These are phyloP conservation scores for Cherax destructor DNA, from an alignment of 1,140 invertebrate species.

Conservation along the genomic window DNA sequence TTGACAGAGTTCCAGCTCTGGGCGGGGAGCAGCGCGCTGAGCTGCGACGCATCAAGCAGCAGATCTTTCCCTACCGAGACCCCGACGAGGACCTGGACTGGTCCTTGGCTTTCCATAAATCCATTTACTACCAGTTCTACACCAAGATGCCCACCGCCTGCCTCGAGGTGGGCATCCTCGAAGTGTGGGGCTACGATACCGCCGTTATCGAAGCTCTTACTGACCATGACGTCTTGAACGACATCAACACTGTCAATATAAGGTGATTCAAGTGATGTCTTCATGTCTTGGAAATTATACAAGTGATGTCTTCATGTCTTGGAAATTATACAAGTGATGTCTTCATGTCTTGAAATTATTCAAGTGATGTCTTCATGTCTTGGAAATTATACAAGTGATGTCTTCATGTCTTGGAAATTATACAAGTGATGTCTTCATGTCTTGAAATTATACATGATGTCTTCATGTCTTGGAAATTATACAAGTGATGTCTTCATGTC, in stretches of 20 bases:
- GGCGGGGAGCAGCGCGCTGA: constrained; percentile 33
- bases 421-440: not conserved
- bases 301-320: not conserved
- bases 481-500: not conserved
- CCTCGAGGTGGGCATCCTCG: constrained; percentile 81
- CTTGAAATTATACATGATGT: not conserved
- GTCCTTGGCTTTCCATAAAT: constrained; percentile 50
- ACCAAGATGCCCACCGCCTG: constrained; percentile 76
- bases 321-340: not conserved
- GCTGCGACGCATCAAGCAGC: constrained; percentile 4
- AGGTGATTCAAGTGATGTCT: constrained; percentile 73
- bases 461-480: no score
- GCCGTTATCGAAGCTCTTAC: constrained; percentile 78
- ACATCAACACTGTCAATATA: constrained; percentile 79
- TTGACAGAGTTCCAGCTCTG: constrained; percentile 49
- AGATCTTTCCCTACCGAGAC: constrained; percentile 27
- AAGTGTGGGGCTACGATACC: constrained; percentile 83
- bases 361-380: not conserved
- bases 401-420: no score
- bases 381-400: not conserved
- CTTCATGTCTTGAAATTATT: constrained; percentile 24
- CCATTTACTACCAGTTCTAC: constrained; percentile 58
- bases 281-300: not conserved
- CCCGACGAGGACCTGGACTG: constrained; percentile 52
- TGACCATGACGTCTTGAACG: constrained; percentile 80